phyloP scores from a whole-genome alignment of 1,140 invertebrate genomes.

The Leguminivora glycinivorella region DNA sequence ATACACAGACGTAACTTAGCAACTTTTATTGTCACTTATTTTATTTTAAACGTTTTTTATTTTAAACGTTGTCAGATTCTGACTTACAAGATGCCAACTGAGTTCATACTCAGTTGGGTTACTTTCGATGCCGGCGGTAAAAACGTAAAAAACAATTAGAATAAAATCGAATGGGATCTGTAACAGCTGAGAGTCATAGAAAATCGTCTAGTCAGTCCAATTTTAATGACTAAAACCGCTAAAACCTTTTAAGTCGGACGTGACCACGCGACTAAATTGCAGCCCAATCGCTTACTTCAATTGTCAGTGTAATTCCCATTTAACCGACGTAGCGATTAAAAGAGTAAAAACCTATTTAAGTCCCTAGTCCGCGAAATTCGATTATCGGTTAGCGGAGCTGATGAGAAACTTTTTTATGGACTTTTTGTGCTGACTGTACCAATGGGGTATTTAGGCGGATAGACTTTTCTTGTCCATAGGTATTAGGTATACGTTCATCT shows the following conservation, averaged over 20 bases:
- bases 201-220: not conserved
- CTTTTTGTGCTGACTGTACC: not conserved
- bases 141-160: too few relatives aligned
- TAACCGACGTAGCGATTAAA: slow-evolving; percentile 21
- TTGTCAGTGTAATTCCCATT: slow-evolving; percentile 11
- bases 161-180: too few relatives aligned
- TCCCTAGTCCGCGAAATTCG: slow-evolving; percentile 8
- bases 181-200: not conserved
- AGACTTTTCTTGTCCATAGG: too few relatives aligned
- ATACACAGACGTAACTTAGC: too few relatives aligned
- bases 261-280: not conserved
- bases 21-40: too few relatives aligned
- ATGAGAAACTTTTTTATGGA: slow-evolving; percentile 8
- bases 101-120: too few relatives aligned
- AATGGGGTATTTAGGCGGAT: not conserved
- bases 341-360: slow-evolving; percentile 22
- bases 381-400: slow-evolving; percentile 7
- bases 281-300: slow-evolving; percentile 7
- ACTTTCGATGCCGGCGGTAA: too few relatives aligned
- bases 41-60: too few relatives aligned
- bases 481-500: too few relatives aligned
- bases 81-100: too few relatives aligned
- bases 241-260: not conserved
- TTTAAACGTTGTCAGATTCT: too few relatives aligned
- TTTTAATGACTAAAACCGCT: not conserved